Base-by-base conservation (phyloP, 92 coral and sea anemone genomes). In the Epizoanthus rinbou region DNA sequence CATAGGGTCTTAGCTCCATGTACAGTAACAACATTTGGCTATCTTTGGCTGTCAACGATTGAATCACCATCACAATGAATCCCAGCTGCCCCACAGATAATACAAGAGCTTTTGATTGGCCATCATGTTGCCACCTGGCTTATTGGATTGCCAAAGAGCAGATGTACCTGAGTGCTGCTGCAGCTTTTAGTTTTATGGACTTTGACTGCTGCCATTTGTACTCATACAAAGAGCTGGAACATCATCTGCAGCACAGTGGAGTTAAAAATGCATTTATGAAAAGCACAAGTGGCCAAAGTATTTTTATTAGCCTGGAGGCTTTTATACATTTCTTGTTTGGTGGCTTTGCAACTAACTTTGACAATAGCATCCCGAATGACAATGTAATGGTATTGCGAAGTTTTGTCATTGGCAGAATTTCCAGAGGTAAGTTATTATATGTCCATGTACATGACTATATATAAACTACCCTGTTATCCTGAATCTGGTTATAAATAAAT, bases 261-360 rank as follows among this genome's bases (percentile, higher is more conserved):
- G 72, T 66, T 21, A 33, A 66, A 8, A 66, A 66, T 31, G 72
- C 72, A 28, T 66, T 66, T 66, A 41, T 66, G 72, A 66, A 31
- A 39, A 8, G 72, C 45, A 66, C 72, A 24, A 66, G 47, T 15
- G 72, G 72, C 14, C 72, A 31, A 31, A 66, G 72, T 16, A 66
- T 66, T 31, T 66, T 66, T 66, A 66, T 66, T 1, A 66, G 72
- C 72, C 45, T 66, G 72, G 72, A 66, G 47, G 72, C 72, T 66
- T 66, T 66, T 41, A 24, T 66, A n/a, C 72, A 66, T 66, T 66
- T 66, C 10, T 66, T 66, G 72, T 66, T 66, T 31, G 72, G 72
- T 66, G 72, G 72, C 47, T 66, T 66, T 66, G 72, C 41, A 66
- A 33, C 72, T 15, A 28, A 14, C 37, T 66, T 66, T 66, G 72